These are phyloP conservation scores for Campoplex capitator DNA, from an alignment of 2,888 invertebrate genomes.

Conservation along the genomic window DNA sequence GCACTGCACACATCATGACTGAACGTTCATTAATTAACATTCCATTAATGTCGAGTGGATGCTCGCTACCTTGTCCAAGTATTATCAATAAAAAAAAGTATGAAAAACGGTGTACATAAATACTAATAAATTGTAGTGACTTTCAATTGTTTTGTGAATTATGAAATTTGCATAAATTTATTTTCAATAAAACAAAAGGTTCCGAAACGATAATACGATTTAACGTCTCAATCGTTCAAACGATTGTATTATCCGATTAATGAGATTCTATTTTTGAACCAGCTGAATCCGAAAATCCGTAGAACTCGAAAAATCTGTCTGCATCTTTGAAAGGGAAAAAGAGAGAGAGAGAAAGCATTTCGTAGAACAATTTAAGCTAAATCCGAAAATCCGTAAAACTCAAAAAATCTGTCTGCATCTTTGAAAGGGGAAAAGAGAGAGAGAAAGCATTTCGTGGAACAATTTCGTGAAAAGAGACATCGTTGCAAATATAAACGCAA, in stretches of 20 bases:
- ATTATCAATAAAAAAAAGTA: background rate
- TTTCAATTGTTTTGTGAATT: background rate
- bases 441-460: slow-evolving; percentile 21
- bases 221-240: background rate
- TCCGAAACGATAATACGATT: background rate
- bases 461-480: slow-evolving; percentile 4
- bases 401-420: background rate
- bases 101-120: background rate
- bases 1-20: background rate
- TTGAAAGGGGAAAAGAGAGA: background rate
- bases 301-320: slow-evolving; percentile 1
- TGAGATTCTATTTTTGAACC: background rate
- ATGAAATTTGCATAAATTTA: background rate
- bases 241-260: background rate
- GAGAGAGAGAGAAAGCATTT: slow-evolving; percentile 5
- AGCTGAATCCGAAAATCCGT: background rate
- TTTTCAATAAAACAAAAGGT: background rate
- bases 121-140: background rate
- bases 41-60: background rate
- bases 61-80: background rate
- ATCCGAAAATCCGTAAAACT: slow-evolving; percentile 9
- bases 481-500: slow-evolving; percentile 14
- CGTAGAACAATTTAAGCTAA: slow-evolving; percentile 13
- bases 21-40: background rate
- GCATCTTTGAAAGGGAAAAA: background rate